These are phyloP conservation scores for Gyrodactylus salaris DNA, from an alignment of 1,140 invertebrate species.

Conservation along the genomic window DNA sequence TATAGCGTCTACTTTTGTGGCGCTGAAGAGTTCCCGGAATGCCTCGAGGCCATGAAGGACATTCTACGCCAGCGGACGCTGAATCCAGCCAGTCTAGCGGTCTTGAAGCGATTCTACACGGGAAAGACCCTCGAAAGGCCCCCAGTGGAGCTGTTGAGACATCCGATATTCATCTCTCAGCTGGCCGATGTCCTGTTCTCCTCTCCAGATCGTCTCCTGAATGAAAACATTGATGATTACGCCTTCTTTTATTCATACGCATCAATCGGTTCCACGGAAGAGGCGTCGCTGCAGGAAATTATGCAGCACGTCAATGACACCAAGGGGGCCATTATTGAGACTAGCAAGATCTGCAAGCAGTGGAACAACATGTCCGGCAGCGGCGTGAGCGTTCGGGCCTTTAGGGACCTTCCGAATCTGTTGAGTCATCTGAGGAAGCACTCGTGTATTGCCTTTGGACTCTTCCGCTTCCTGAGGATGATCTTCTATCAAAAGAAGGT, in stretches of 20 bases:
- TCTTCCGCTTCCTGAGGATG: neutral
- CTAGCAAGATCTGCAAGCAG: neutral
- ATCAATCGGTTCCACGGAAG: neutral
- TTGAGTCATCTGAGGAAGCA: neutral
- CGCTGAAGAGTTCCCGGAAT: neutral
- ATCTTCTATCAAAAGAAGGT: neutral
- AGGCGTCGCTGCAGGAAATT: neutral
- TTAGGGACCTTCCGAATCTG: neutral
- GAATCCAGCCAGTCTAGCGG: neutral
- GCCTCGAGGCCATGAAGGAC: neutral
- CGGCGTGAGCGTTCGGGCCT: neutral
- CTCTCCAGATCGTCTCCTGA: neutral
- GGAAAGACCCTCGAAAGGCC: neutral
- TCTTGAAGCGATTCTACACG: neutral
- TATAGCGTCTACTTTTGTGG: neutral
- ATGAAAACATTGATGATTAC: neutral
- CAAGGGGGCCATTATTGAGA: neutral
- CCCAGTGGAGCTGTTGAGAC: neutral
- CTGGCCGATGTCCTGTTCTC: neutral
- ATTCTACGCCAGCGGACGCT: neutral
- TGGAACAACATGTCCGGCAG: slow-evolving; percentile 2
- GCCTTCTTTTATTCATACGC: neutral
- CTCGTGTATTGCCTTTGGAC: neutral
- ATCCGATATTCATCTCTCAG: neutral
- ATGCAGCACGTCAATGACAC: neutral